phyloP scores from a whole-genome alignment of 2,888 invertebrate species.

The Athetis lepigone region DNA sequence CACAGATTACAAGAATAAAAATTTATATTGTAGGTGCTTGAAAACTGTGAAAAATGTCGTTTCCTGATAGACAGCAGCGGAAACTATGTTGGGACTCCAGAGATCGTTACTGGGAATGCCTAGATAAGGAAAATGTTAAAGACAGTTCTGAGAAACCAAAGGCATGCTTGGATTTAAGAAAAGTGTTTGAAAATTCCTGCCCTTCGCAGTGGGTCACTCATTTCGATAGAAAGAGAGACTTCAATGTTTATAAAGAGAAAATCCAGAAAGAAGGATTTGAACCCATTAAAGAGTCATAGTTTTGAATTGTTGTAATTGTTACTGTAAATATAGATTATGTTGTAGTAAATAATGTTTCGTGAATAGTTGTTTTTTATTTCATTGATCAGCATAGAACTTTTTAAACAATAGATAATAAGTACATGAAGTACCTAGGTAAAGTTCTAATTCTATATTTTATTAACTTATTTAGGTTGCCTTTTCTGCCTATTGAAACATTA shows the following conservation, averaged over 20 bases:
- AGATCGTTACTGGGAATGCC: slow-evolving; percentile 97
- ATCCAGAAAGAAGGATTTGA: slow-evolving; percentile 96
- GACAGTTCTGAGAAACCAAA: slow-evolving; percentile 89
- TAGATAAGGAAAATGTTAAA: slow-evolving; percentile 93
- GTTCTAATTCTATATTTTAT: neutral
- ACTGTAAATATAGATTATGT: slow-evolving; percentile 84
- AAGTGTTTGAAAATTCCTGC: slow-evolving; percentile 94
- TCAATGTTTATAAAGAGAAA: slow-evolving; percentile 96
- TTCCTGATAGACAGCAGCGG: slow-evolving; percentile 94
- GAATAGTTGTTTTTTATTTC: slow-evolving; percentile 77
- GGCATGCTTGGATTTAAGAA: slow-evolving; percentile 93
- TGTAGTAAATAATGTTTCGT: slow-evolving; percentile 83
- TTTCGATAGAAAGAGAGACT: slow-evolving; percentile 97
- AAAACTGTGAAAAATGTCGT: slow-evolving; percentile 92
- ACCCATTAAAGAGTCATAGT: slow-evolving; percentile 91
- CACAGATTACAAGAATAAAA: slow-evolving; percentile 52
- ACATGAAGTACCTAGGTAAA: slow-evolving; percentile 30
- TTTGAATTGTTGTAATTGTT: slow-evolving; percentile 69
- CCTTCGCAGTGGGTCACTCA: slow-evolving; percentile 97
- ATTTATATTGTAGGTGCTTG: slow-evolving; percentile 82
- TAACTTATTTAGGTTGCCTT: too few species aligned
- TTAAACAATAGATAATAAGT: too few species aligned
- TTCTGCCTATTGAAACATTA: neutral
- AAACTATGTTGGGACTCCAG: slow-evolving; percentile 96
- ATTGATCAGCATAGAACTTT: slow-evolving; percentile 23